Conservation (phyloP, 2,797 vertebrate species). For the Esox masquinongy region DNA sequence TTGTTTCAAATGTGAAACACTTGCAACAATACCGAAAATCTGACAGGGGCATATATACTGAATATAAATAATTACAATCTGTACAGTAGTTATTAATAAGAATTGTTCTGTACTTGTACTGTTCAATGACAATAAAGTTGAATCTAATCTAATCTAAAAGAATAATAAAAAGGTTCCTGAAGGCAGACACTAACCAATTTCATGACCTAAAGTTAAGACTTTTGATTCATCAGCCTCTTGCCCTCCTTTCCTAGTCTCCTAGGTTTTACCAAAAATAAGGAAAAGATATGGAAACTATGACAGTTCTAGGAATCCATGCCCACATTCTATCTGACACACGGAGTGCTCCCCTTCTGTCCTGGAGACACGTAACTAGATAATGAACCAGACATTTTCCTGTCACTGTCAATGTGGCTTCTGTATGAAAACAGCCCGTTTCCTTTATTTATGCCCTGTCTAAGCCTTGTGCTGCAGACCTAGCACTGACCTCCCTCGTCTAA, state of each 20-base stretch:
- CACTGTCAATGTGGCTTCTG: conserved; percentile 22
- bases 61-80: no score
- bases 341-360: background rate
- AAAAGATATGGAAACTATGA: background rate
- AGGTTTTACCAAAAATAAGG: background rate
- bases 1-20: no score
- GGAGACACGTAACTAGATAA: conserved; percentile 21
- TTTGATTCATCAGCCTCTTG: no score
- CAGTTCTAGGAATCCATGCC: background rate
- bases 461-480: conserved; percentile 21
- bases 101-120: no score
- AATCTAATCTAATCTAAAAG: no score
- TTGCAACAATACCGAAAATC: no score
- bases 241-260: background rate
- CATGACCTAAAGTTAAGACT: no score
- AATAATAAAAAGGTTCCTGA: no score
- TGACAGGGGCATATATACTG: no score
- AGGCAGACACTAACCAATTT: no score
- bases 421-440: conserved; percentile 27
- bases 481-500: conserved; percentile 37
- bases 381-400: conserved; percentile 41
- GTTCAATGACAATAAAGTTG: no score
- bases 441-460: conserved; percentile 30
- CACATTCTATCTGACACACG: background rate
- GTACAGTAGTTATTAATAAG: no score